These are phyloP conservation scores for Drosophila colorata DNA, from an alignment of 2,888 invertebrate genomes.

Conservation along the genomic window DNA sequence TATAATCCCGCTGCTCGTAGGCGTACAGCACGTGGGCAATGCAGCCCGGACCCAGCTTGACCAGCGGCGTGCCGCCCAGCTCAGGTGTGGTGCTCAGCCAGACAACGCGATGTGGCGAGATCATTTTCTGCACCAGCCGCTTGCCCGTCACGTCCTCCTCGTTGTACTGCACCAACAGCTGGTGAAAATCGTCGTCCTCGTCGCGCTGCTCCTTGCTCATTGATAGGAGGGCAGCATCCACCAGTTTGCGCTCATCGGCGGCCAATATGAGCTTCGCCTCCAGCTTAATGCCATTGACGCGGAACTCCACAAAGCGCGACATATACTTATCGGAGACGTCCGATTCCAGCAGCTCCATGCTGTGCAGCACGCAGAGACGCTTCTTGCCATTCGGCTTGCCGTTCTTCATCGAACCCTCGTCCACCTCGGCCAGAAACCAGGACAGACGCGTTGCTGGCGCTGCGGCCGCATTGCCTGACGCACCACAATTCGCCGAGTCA, in stretches of 20 bases:
- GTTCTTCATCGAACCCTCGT: slow-evolving; percentile 51
- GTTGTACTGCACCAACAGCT: slow-evolving; percentile 65
- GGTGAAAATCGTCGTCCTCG: slow-evolving; percentile 25
- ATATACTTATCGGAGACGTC: slow-evolving; percentile 68
- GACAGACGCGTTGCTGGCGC: slow-evolving; percentile 67
- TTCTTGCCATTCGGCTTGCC: slow-evolving; percentile 44
- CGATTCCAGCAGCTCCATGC: slow-evolving; percentile 75
- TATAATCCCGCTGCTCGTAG: slow-evolving; percentile 55
- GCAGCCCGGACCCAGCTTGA: slow-evolving; percentile 37
- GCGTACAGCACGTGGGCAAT: slow-evolving; percentile 63
- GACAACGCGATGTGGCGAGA: slow-evolving; percentile 46
- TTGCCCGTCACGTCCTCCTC: slow-evolving; percentile 35
- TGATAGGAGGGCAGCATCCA: slow-evolving; percentile 59
- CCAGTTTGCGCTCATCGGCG: slow-evolving; percentile 65
- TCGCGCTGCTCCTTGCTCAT: slow-evolving; percentile 46
- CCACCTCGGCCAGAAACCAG: slow-evolving; percentile 79
- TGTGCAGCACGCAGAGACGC: slow-evolving; percentile 66
- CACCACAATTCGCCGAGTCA: slow-evolving; percentile 50
- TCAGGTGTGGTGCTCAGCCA: slow-evolving; percentile 52
- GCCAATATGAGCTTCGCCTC: slow-evolving; percentile 72
- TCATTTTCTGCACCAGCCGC: slow-evolving; percentile 61
- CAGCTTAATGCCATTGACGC: slow-evolving; percentile 50
- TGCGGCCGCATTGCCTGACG: slow-evolving; percentile 9
- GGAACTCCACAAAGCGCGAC: slow-evolving; percentile 66
- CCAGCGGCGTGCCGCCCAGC: slow-evolving; percentile 35